Evolutionary conservation across 2,888 invertebrate species (phyloP).

Genomic region (Phasia obesa): DNA sequence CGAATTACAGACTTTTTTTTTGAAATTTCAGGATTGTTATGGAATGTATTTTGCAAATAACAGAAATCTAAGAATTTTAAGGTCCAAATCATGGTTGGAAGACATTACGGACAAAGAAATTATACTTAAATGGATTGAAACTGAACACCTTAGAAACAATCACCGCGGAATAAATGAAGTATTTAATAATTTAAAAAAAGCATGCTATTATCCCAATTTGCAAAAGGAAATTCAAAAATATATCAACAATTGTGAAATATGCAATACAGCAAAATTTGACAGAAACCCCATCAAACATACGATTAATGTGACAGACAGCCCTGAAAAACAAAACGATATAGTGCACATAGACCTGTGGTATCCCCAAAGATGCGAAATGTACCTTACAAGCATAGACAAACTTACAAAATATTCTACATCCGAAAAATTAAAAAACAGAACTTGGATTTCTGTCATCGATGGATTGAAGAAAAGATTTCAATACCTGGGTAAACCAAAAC

Average conservation of each 20-base stretch:
- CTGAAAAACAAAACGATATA: constrained; percentile 1
- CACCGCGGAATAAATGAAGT: constrained; percentile 8
- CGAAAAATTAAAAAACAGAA: constrained; percentile 40
- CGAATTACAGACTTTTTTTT: not conserved
- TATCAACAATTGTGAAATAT: constrained; percentile 47
- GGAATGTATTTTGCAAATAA: constrained; percentile 4
- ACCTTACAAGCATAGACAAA: constrained; percentile 48
- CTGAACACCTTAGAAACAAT: not conserved
- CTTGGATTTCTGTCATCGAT: constrained; percentile 35
- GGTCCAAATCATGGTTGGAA: not conserved
- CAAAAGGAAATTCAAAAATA: constrained; percentile 15
- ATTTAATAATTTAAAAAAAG: not conserved
- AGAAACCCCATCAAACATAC: constrained; percentile 25
- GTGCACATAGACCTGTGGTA: constrained; percentile 51
- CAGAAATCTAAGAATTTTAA: not conserved
- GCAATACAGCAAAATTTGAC: constrained; percentile 36
- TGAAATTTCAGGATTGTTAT: not conserved
- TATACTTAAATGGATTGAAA: not conserved
- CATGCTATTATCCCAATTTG: not conserved
- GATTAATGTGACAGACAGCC: too few relatives aligned
- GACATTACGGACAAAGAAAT: constrained; percentile 2
- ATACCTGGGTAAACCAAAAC: constrained; percentile 7
- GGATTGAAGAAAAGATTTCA: constrained; percentile 19
- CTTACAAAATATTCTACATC: constrained; percentile 45
- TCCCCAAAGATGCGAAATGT: constrained; percentile 40